Percentiles rank a stretch among this genome's conserved stretches.
Conservation (phyloP, 2,888 invertebrate genomes). For the Athetis lepigone region DNA sequence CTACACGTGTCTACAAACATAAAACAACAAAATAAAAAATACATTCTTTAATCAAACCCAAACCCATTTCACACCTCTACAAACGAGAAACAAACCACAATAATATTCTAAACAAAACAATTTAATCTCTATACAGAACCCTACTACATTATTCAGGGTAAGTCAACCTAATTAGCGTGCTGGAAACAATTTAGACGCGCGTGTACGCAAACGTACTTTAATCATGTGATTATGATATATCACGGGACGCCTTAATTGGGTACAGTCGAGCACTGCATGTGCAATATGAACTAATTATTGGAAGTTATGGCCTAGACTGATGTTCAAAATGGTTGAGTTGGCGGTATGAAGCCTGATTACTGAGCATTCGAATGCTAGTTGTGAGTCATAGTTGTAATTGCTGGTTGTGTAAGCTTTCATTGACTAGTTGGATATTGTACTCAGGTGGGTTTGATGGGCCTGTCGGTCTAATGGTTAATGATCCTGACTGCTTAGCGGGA, state of each 20-base stretch:
- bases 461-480: too few species aligned
- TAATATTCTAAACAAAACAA: constrained; percentile 31
- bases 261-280: constrained; percentile 58
- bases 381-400: constrained; percentile 2
- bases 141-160: constrained; percentile 48
- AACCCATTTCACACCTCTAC: constrained; percentile 1
- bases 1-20: too few species aligned
- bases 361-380: constrained; percentile 16
- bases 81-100: constrained; percentile 27
- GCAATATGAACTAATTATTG: constrained; percentile 57
- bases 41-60: constrained; percentile 11
- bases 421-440: not conserved
- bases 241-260: constrained; percentile 57
- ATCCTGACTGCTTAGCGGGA: too few species aligned
- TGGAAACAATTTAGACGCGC: constrained; percentile 68
- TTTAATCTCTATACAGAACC: constrained; percentile 52
- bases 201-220: constrained; percentile 64
- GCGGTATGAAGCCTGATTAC: constrained; percentile 5
- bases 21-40: constrained; percentile 7
- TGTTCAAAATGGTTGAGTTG: constrained; percentile 35
- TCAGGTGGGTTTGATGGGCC: too few species aligned
- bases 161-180: constrained; percentile 68
- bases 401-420: constrained; percentile 4
- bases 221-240: constrained; percentile 69
- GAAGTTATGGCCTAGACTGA: constrained; percentile 33